Evolutionary conservation across 2,797 vertebrate species (phyloP).

Genomic region (Myotis pilosus): DNA sequence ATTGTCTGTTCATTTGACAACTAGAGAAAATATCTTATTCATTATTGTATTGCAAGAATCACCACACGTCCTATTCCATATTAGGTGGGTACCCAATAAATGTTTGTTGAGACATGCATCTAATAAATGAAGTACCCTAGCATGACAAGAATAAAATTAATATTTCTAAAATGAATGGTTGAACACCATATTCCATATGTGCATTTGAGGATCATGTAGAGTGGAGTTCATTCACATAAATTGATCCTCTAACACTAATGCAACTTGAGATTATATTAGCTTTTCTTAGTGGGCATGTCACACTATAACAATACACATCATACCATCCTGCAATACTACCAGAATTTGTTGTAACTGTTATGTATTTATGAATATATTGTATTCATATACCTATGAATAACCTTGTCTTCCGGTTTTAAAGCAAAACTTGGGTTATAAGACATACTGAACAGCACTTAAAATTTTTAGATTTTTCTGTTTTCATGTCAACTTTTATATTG

Average conservation of each 20-base stretch:
- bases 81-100: background rate
- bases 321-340: background rate
- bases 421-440: background rate
- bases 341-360: background rate
- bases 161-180: background rate
- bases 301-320: background rate
- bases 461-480: conserved; percentile 72
- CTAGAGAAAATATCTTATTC: background rate
- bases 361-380: background rate
- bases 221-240: background rate
- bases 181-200: background rate
- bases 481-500: conserved; percentile 73
- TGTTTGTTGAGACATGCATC: background rate
- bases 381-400: background rate
- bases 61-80: background rate
- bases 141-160: background rate
- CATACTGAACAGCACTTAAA: conserved; percentile 33
- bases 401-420: background rate
- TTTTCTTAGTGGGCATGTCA: background rate
- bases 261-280: background rate
- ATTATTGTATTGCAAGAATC: background rate
- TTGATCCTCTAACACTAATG: background rate
- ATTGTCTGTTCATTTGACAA: background rate
- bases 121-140: background rate
- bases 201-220: background rate